Conservation (phyloP, 2,113 vertebrate genomes). For the Xenopus borealis region DNA sequence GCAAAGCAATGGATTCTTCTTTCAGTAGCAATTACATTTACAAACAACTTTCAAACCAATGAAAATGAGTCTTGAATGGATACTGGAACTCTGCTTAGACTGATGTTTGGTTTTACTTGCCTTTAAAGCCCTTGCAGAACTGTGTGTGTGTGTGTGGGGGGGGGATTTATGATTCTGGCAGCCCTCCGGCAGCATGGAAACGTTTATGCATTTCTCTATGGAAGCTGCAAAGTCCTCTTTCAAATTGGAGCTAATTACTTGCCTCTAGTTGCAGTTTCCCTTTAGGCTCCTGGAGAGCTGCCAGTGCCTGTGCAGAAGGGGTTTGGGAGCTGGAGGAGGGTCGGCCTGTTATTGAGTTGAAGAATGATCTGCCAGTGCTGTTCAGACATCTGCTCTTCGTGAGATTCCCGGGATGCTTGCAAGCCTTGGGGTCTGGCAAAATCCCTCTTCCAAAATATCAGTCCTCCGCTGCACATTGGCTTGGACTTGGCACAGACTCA, state of each 20-base stretch:
- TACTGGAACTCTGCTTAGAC: too few species aligned
- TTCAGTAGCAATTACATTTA: too few species aligned
- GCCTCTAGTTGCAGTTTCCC: not conserved
- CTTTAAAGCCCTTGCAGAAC: too few species aligned
- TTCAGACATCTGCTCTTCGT: not conserved
- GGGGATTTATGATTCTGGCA: not conserved
- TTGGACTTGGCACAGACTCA: too few species aligned
- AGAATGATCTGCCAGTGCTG: not conserved
- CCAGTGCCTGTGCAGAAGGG: not conserved
- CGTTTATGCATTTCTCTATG: not conserved
- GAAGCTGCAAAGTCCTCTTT: not conserved
- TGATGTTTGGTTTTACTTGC: too few species aligned
- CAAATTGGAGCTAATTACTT: not conserved
- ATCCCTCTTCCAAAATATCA: too few species aligned
- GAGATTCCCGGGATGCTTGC: not conserved
- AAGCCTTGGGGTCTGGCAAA: not conserved
- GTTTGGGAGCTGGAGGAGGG: not conserved
- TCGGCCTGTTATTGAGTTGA: not conserved
- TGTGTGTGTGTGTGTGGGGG: too few species aligned
- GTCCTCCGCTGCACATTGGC: too few species aligned
- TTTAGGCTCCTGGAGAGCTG: not conserved
- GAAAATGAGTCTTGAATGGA: too few species aligned
- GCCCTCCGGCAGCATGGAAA: not conserved
- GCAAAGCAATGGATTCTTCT: too few species aligned
- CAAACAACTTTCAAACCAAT: too few species aligned